Percentiles rank a stretch among this genome's conserved stretches.
phyloP scores from a whole-genome alignment of 1,140 invertebrate species.

The Hesperophylax magnus region DNA sequence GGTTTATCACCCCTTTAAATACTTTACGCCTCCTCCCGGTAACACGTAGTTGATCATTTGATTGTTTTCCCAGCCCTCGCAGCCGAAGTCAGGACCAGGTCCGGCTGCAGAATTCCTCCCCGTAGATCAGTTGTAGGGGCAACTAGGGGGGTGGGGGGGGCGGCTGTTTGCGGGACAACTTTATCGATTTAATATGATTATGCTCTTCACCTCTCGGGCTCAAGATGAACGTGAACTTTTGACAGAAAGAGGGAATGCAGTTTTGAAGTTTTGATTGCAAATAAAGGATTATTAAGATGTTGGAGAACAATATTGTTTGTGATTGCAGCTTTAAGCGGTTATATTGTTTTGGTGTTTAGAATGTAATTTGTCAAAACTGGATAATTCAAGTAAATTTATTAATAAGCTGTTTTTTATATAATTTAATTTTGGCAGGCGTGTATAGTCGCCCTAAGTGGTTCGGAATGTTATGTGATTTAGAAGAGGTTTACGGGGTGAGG shows the following conservation, averaged over 20 bases:
- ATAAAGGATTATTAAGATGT: too few species aligned
- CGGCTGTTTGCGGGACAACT: background rate
- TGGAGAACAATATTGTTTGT: too few species aligned
- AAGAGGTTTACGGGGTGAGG: too few species aligned
- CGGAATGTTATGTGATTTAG: too few species aligned
- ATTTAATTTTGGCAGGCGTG: too few species aligned
- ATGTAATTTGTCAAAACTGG: too few species aligned
- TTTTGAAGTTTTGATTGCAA: background rate
- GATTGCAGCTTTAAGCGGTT: too few species aligned
- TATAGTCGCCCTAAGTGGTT: too few species aligned
- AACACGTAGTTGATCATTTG: constrained; percentile 41
- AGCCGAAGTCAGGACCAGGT: background rate
- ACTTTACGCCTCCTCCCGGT: background rate
- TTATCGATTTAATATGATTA: constrained; percentile 22
- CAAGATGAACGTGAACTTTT: constrained; percentile 1
- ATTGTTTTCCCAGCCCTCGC: constrained; percentile 46
- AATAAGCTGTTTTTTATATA: too few species aligned
- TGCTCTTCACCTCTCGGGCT: background rate
- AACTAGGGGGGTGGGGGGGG: background rate
- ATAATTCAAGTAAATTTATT: too few species aligned
- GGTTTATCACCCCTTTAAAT: background rate
- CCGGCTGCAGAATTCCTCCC: background rate
- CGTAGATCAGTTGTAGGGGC: background rate
- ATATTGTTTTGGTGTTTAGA: too few species aligned
- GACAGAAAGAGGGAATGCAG: background rate